Conservation (phyloP, 1,140 invertebrate genomes). For the Lerema accius region DNA sequence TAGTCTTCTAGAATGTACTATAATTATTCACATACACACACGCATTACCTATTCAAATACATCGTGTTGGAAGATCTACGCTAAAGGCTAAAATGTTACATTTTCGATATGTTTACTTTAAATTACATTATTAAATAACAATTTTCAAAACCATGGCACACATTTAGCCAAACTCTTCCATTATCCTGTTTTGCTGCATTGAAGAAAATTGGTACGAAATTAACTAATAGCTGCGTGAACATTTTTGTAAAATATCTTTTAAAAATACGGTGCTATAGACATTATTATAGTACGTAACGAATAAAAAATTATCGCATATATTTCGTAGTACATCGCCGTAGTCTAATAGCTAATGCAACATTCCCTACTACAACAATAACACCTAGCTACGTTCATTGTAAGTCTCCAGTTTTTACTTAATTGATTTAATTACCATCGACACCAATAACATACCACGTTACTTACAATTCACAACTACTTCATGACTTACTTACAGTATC, state of each 20-base stretch:
- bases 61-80: slow-evolving; percentile 77
- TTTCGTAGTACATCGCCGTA: slow-evolving; percentile 42
- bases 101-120: slow-evolving; percentile 76
- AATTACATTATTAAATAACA: slow-evolving; percentile 71
- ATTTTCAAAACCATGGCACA: slow-evolving; percentile 73
- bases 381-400: slow-evolving; percentile 51
- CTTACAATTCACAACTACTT: slow-evolving; percentile 45
- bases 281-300: slow-evolving; percentile 14
- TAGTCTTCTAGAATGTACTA: slow-evolving; percentile 30
- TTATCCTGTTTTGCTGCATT: slow-evolving; percentile 36
- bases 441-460: slow-evolving; percentile 45
- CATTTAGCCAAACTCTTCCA: slow-evolving; percentile 58
- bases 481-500: slow-evolving; percentile 48
- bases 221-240: slow-evolving; percentile 27
- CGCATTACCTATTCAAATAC: slow-evolving; percentile 57
- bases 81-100: slow-evolving; percentile 79
- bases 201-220: slow-evolving; percentile 25
- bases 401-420: slow-evolving; percentile 58
- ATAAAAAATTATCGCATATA: slow-evolving; percentile 31
- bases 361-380: slow-evolving; percentile 69
- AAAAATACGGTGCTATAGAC: slow-evolving; percentile 23
- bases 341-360: slow-evolving; percentile 60
- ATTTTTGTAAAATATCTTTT: slow-evolving; percentile 32
- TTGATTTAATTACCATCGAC: slow-evolving; percentile 50
- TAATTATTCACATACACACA: slow-evolving; percentile 51